Percentiles rank a stretch among this genome's conserved stretches.
These are phyloP conservation scores for Pygmarrhopalites habei DNA, from an alignment of 1,140 invertebrate species.

Conservation along the genomic window DNA sequence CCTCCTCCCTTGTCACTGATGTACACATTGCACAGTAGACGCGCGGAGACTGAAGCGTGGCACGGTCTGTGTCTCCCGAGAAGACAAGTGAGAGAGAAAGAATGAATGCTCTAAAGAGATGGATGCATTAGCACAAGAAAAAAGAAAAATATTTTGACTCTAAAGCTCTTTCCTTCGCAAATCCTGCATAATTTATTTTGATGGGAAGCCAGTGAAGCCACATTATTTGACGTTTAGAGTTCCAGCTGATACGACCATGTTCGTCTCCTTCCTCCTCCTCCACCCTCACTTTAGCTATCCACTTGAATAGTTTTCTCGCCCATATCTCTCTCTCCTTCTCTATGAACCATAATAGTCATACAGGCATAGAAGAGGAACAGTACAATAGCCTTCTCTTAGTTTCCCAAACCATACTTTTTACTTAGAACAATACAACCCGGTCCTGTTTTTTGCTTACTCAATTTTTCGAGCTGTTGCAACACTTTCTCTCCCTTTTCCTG, in stretches of 20 bases:
- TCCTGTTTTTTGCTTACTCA: too few species aligned
- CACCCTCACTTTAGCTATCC: not conserved
- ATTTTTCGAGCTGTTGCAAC: too few species aligned
- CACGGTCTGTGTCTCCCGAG: too few species aligned
- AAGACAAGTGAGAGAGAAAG: not conserved
- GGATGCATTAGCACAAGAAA: slow-evolving; percentile 25
- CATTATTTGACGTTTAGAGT: slow-evolving; percentile 30
- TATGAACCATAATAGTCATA: too few species aligned
- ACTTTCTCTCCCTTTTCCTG: slow-evolving; percentile 1
- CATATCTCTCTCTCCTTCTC: not conserved
- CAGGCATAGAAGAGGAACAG: too few species aligned
- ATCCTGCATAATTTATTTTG: slow-evolving; percentile 32
- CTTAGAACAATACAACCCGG: too few species aligned
- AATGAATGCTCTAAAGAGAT: not conserved
- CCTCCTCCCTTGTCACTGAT: too few species aligned
- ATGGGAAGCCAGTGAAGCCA: slow-evolving; percentile 23
- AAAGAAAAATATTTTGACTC: slow-evolving; percentile 32
- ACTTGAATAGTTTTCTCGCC: not conserved
- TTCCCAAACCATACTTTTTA: too few species aligned
- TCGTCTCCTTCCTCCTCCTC: not conserved
- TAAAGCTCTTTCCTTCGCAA: slow-evolving; percentile 17
- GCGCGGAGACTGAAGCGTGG: too few species aligned
- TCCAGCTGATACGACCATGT: not conserved
- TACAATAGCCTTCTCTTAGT: too few species aligned
- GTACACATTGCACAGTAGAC: too few species aligned